phyloP scores from a whole-genome alignment of 2,797 vertebrate species.

The Lycodopsis pacificus region DNA sequence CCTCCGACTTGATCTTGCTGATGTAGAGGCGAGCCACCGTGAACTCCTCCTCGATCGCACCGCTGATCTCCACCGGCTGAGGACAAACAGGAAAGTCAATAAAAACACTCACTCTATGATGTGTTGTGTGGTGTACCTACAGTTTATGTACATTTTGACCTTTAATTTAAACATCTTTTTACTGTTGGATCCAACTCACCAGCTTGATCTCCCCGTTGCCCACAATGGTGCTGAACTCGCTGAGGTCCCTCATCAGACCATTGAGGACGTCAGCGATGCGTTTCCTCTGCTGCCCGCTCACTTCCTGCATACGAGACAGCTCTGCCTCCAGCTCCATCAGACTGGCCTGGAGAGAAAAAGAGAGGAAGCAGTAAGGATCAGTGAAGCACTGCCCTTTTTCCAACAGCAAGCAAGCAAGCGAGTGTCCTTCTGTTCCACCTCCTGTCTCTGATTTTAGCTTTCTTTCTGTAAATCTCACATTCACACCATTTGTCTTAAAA shows the following conservation, averaged over 20 bases:
- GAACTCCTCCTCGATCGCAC: slow-evolving; percentile 96
- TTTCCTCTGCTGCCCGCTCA: slow-evolving; percentile 93
- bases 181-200: slow-evolving; percentile 79
- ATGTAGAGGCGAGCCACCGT: slow-evolving; percentile 95
- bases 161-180: background rate
- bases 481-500: background rate
- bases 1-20: slow-evolving; percentile 97
- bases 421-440: slow-evolving; percentile 17
- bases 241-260: slow-evolving; percentile 95
- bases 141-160: background rate
- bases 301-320: slow-evolving; percentile 93
- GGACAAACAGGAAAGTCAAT: background rate
- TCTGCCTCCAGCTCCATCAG: slow-evolving; percentile 94
- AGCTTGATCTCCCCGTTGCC: slow-evolving; percentile 97
- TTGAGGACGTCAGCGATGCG: slow-evolving; percentile 95
- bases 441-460: slow-evolving; percentile 3
- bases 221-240: slow-evolving; percentile 95
- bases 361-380: background rate
- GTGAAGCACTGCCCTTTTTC: background rate
- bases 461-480: background rate
- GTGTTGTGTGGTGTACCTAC: background rate
- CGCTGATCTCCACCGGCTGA: slow-evolving; percentile 94
- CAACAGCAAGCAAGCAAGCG: fast-evolving
- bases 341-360: slow-evolving; percentile 81
- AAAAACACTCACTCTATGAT: background rate